A percentile compares a stretch with the other conserved stretches of the same genome.
Evolutionary conservation across 2,888 invertebrate species (phyloP).

Genomic region (Taphrorychus bicolor): DNA sequence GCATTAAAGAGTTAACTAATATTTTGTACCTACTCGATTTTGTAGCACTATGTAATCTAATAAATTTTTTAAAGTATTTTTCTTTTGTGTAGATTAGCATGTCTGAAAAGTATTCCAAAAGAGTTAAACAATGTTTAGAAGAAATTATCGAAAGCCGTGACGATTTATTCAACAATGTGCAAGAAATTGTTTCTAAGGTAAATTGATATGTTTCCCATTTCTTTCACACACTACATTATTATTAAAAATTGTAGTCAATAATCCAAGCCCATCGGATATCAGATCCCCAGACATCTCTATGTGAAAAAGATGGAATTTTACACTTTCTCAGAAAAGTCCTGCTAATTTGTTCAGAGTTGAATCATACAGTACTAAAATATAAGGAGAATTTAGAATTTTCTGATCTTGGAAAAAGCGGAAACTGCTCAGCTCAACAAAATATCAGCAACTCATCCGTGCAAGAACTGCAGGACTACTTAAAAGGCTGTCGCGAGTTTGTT

Average conservation of each 20-base stretch:
- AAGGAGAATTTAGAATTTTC: background rate
- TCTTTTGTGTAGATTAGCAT: too few relatives aligned
- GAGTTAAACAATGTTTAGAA: slow-evolving; percentile 11
- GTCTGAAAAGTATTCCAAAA: slow-evolving; percentile 11
- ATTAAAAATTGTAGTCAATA: slow-evolving; percentile 10
- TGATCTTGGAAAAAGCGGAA: background rate
- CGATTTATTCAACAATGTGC: slow-evolving; percentile 10
- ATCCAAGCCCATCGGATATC: slow-evolving; percentile 2
- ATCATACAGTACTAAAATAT: slow-evolving; percentile 18
- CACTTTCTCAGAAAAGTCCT: slow-evolving; percentile 13
- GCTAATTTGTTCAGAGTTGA: slow-evolving; percentile 10
- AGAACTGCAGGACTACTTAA: slow-evolving; percentile 5
- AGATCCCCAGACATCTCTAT: background rate
- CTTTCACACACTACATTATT: background rate
- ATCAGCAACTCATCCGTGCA: background rate
- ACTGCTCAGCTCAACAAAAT: background rate
- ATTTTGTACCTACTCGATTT: background rate
- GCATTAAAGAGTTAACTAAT: too few relatives aligned
- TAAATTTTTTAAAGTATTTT: too few relatives aligned
- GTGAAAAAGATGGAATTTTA: slow-evolving; percentile 22
- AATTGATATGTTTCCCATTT: background rate
- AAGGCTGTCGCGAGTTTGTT: background rate
- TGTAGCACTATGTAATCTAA: too few relatives aligned
- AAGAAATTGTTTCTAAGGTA: slow-evolving; percentile 14
- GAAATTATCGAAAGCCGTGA: slow-evolving; percentile 16